Evolutionary conservation across 2,888 invertebrate species (phyloP), one percentile per base, ranked within the genome.

Genomic region (Ormyrus thymus): DNA sequence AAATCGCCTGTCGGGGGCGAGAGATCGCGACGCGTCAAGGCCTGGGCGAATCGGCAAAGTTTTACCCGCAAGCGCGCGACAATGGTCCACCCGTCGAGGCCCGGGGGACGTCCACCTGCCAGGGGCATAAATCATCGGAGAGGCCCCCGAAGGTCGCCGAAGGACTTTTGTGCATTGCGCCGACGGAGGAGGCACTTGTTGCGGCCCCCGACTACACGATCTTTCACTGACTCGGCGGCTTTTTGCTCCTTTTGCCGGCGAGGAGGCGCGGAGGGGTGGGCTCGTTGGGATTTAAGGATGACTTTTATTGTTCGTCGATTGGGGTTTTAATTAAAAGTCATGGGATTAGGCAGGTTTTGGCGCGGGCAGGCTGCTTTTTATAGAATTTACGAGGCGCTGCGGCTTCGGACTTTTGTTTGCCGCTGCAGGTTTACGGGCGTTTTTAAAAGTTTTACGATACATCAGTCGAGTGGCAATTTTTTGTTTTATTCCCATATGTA

Each of bases 71-170:
- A n/a, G 7, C 53, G 29, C 9, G 46, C 81, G 29, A 82, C 84
- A 86, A 29, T 29, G 29, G 84, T 84, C 83, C 83, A 74, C 75
- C 81, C 68, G 82, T 82, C 83, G 10, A 11, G 69, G 82, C 82
- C 82, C 59, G 1, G 9, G 55, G 64, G 64, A 15, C 64, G 83
- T 84, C 85, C 86, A 87, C 87, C 87, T 88, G 87, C 84, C 84
- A 78, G 82, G 85, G 83, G 83, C 84, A 86, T 86, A 87, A 86
- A 86, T 87, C 86, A 86, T 73, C 29, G 43, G 72, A 76, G 62
- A 65, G 55, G 43, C n/a, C n/a, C 29, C 10, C 11, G 51, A 55
- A 64, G 56, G 77, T 48, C 69, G 10, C 29, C 62, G 77, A 69
- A 76, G 81, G 78, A 76, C 81, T 79, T 80, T 29, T 29, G 29